A percentile compares a stretch with the other conserved stretches of the same genome.
phyloP scores from a whole-genome alignment of 1,140 invertebrate genomes.

The Nasonia giraulti region DNA sequence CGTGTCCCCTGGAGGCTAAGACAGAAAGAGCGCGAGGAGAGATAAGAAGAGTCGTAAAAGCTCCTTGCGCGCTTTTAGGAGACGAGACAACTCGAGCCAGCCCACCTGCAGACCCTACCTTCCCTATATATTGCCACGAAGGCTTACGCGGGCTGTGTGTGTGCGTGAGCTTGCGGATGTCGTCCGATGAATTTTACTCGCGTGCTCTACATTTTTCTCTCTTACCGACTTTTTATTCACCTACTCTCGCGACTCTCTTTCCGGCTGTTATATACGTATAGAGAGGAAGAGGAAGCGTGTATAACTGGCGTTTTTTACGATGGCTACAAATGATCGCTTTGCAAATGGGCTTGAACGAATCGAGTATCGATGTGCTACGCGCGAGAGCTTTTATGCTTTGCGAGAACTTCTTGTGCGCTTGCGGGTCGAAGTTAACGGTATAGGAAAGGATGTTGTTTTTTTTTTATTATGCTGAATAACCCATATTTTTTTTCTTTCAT shows the following conservation, averaged over 20 bases:
- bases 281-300: not conserved
- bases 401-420: too few species aligned
- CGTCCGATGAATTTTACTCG: conserved; percentile 37
- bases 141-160: not conserved
- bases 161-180: not conserved
- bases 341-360: not conserved
- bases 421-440: too few species aligned
- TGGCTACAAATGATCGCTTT: not conserved
- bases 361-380: not conserved
- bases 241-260: not conserved
- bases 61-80: conserved; percentile 20
- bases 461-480: too few species aligned
- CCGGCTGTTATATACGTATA: not conserved
- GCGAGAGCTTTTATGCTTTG: not conserved
- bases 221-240: conserved; percentile 20
- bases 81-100: not conserved
- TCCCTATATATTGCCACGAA: conserved; percentile 7
- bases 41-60: conserved; percentile 39
- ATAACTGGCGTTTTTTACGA: not conserved
- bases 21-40: not conserved
- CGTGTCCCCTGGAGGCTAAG: conserved; percentile 1
- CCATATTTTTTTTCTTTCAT: too few species aligned
- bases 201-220: conserved; percentile 34
- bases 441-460: too few species aligned
- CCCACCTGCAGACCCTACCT: conserved; percentile 2